Conservation (phyloP, 2,113 vertebrate genomes). For the Callocephalon fimbriatum region DNA sequence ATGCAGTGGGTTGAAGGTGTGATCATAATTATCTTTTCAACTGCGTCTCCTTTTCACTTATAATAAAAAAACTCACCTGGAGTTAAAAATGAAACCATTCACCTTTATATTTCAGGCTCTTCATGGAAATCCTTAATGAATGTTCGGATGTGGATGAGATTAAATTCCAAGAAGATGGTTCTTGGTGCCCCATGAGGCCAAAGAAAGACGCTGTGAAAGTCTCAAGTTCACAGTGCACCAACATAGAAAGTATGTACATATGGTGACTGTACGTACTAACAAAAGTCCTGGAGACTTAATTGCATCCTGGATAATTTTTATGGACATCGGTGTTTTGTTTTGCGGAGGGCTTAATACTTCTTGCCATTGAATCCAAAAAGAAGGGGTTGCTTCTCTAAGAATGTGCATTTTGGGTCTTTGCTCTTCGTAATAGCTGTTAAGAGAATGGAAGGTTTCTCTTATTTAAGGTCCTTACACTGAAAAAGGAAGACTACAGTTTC, state of each 20-base stretch:
- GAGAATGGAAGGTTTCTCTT: background rate
- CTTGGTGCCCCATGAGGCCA: constrained; percentile 97
- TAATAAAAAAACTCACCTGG: background rate
- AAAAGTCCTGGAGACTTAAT: background rate
- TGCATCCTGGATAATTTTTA: background rate
- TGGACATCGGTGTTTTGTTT: background rate
- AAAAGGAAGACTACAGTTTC: background rate
- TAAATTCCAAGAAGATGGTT: constrained; percentile 96
- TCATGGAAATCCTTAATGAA: constrained; percentile 96
- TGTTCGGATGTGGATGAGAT: constrained; percentile 97
- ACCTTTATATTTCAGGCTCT: constrained; percentile 82
- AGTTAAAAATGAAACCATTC: background rate
- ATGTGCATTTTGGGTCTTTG: background rate
- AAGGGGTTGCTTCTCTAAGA: background rate
- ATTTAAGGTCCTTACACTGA: background rate
- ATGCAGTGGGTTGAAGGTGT: background rate
- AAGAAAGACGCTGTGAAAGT: constrained; percentile 92
- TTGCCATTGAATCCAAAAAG: background rate
- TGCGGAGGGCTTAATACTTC: background rate
- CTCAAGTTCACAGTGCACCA: constrained; percentile 82
- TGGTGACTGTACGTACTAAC: background rate
- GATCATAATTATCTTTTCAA: background rate
- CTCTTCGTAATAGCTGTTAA: background rate
- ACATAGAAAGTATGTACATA: constrained; percentile 87
- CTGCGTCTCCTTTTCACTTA: background rate